Evolutionary conservation across 2,113 vertebrate species (phyloP).

Genomic region (Nanger granti): DNA sequence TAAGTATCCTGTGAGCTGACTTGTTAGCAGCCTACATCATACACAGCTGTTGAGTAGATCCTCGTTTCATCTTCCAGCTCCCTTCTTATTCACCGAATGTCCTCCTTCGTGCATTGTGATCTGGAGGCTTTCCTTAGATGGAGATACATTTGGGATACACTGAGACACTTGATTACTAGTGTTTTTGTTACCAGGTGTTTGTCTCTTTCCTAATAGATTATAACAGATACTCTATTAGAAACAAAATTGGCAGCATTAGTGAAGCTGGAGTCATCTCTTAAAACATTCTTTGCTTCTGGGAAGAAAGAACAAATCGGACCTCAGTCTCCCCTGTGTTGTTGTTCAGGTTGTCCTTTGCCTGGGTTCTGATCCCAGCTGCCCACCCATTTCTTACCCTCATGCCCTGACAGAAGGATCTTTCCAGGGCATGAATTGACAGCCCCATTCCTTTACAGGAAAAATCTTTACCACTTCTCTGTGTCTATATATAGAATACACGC

Average conservation of each 20-base stretch:
- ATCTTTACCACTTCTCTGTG: background rate
- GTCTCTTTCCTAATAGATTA: background rate
- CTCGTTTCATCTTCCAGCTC: background rate
- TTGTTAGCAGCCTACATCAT: background rate
- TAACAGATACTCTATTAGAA: background rate
- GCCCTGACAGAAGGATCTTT: background rate
- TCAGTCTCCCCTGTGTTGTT: fast-evolving
- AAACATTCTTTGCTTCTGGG: background rate
- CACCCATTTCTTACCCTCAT: background rate
- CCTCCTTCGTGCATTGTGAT: background rate
- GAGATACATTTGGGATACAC: background rate
- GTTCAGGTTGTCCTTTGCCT: background rate
- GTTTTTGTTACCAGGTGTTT: background rate
- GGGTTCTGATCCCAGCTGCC: background rate
- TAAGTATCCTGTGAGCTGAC: background rate
- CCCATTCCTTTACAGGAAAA: background rate
- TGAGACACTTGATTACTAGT: background rate
- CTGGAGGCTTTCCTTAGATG: background rate
- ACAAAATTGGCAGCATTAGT: background rate
- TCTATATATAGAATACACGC: background rate
- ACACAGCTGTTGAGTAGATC: background rate
- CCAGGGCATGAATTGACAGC: background rate
- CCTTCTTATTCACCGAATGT: background rate
- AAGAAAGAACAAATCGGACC: background rate
- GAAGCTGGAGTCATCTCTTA: background rate